Evolutionary conservation across 2,113 vertebrate species (phyloP).

Genomic region (Ancistrus triradiatus): DNA sequence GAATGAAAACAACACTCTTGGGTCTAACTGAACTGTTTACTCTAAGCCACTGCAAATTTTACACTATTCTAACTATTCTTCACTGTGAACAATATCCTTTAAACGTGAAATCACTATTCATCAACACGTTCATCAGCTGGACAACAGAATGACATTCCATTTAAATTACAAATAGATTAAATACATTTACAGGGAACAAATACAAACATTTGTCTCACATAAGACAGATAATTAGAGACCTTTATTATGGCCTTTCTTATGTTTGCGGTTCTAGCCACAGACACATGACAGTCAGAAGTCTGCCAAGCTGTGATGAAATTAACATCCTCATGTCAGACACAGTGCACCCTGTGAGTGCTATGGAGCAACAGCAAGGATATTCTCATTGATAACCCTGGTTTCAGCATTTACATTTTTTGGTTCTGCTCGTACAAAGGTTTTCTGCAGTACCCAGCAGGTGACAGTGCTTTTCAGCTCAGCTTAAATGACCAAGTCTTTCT

Average conservation of each 20-base stretch:
- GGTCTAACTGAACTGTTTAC: not conserved
- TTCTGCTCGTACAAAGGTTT: not conserved
- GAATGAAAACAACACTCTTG: not conserved
- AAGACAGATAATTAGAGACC: too few relatives aligned
- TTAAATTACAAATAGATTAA: constrained; percentile 58
- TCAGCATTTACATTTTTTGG: too few relatives aligned
- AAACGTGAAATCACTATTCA: not conserved
- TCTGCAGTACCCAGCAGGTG: not conserved
- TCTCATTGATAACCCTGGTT: too few relatives aligned
- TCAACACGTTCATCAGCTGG: not conserved
- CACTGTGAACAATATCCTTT: not conserved
- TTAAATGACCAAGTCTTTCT: not conserved
- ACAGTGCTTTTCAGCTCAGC: not conserved
- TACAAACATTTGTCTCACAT: constrained; percentile 6
- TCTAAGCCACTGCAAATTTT: not conserved
- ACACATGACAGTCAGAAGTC: too few relatives aligned
- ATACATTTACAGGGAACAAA: constrained; percentile 33
- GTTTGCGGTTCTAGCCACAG: too few relatives aligned
- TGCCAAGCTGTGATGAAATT: too few relatives aligned
- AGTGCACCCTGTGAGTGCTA: too few relatives aligned
- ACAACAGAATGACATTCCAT: constrained; percentile 26
- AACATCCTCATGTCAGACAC: not conserved
- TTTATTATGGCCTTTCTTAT: too few relatives aligned
- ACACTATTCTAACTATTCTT: constrained; percentile 1
- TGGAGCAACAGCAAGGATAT: too few relatives aligned